Evolutionary conservation across 2,797 vertebrate species (phyloP), one percentile per base, ranked within the genome.

Genomic region (Chelon labrosus): DNA sequence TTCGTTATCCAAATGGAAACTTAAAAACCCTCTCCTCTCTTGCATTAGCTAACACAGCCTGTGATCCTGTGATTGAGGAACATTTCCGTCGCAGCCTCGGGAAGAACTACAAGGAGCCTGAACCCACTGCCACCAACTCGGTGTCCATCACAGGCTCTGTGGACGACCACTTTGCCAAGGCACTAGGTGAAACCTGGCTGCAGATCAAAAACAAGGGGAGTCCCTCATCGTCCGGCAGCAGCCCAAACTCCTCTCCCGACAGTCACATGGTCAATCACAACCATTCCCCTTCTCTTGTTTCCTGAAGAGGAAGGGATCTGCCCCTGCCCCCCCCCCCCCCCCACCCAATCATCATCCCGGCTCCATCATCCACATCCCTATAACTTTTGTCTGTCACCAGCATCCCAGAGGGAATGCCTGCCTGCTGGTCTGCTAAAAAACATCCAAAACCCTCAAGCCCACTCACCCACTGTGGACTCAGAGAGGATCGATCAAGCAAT

Each of bases 141-240:
- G 98, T 99, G 92, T 99, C 98, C 92, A 99, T 99, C 95, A 99
- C 98, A 0, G 97, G 97, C 70, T 98, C 98, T 0, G 98, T 99
- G 67, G 98, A 99, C 3, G 98, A 99, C 95, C 98, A 99, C 94
- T 99, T 99, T 31, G 96, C 98, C 95, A 99, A 99, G 94, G 98
- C 98, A 0, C 95, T 99, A 50, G 98, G 98, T 16, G 98, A 99
- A 77, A 98, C 96, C 25, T 99, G 98, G 98, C 96, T 96, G 55
- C 97, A 98, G 95, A 96, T 99, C 74, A 99, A 99, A 89, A 97
- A 97, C 9, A 97, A 91, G 77, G 97, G 97, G 89, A 96, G 97
- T 13, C 96, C 96, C 0, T 96, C 97, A 65, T 93, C 96, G 0
- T 94, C 95, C 14, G 85, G 95, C 1, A 96, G 96, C 91, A 96